These are phyloP conservation scores for Pseudorectes ferrugineus DNA, from an alignment of 2,113 vertebrate species.

Conservation along the genomic window DNA sequence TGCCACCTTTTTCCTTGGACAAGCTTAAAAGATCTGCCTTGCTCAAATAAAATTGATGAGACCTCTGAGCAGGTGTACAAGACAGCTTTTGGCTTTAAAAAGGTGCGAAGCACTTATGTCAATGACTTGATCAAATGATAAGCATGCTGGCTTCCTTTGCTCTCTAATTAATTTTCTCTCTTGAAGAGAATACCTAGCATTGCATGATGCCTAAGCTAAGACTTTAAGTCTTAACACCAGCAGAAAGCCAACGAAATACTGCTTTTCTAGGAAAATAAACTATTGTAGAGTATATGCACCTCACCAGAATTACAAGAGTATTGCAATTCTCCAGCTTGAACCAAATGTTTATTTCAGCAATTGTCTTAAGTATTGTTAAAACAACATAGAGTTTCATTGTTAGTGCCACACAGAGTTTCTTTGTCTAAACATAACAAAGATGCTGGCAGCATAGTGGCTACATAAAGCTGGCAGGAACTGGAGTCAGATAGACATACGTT, in stretches of 20 bases:
- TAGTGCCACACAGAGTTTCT: constrained; percentile 51
- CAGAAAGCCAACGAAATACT: neutral
- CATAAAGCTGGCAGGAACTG: constrained; percentile 38
- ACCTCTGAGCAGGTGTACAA: constrained; percentile 71
- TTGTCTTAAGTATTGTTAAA: constrained; percentile 47
- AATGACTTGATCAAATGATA: constrained; percentile 74
- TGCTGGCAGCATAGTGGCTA: neutral
- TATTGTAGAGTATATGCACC: neutral
- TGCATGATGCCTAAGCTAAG: neutral
- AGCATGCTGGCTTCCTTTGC: constrained; percentile 65
- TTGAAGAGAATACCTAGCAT: constrained; percentile 58
- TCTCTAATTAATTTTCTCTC: constrained; percentile 71
- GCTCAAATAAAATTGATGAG: constrained; percentile 73
- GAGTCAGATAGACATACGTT: constrained; percentile 54
- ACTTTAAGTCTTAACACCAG: constrained; percentile 9
- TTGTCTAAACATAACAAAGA: constrained; percentile 60
- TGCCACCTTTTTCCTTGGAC: constrained; percentile 62
- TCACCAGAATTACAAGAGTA: neutral
- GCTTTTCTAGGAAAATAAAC: neutral
- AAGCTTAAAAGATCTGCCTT: constrained; percentile 63
- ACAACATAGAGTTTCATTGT: constrained; percentile 48
- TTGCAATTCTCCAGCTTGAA: neutral
- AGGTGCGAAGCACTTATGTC: constrained; percentile 74
- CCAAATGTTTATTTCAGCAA: constrained; percentile 4
- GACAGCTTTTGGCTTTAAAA: constrained; percentile 65